These are phyloP conservation scores for Dipus sagitta DNA, from an alignment of 2,797 vertebrate genomes.

Conservation along the genomic window DNA sequence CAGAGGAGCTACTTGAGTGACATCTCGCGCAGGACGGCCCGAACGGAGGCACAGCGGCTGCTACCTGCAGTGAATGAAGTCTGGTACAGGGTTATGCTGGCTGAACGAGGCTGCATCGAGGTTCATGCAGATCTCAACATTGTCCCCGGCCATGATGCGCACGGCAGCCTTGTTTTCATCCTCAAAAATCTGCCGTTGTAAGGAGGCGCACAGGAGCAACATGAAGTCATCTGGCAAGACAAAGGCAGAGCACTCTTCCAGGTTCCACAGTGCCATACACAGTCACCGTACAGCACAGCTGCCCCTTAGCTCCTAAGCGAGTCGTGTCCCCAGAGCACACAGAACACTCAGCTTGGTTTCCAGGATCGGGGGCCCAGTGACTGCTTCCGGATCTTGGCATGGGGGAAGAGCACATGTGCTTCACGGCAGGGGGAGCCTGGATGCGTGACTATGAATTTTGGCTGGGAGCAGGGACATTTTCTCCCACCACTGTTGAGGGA, in stretches of 20 bases:
- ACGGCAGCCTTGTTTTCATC: constrained; percentile 98
- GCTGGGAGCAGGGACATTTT: too few relatives aligned
- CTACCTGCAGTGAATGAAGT: constrained; percentile 99
- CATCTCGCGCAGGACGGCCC: too few relatives aligned
- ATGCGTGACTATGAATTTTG: neutral
- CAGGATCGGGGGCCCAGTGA: neutral
- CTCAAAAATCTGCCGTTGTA: constrained; percentile 97
- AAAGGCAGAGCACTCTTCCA: neutral
- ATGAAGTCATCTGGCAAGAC: constrained; percentile 95
- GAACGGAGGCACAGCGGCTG: accelerated
- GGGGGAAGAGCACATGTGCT: neutral
- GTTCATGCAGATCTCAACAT: constrained; percentile 98
- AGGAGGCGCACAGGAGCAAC: constrained; percentile 96
- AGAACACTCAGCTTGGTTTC: neutral
- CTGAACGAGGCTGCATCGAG: constrained; percentile 97
- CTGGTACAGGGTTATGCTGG: constrained; percentile 97
- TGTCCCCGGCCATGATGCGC: constrained; percentile 97
- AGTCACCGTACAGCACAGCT: accelerated
- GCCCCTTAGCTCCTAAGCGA: neutral
- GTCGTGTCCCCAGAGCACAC: neutral
- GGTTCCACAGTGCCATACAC: neutral
- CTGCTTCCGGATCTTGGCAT: neutral
- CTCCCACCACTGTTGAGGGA: neutral
- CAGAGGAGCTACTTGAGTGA: too few relatives aligned
- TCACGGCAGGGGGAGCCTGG: neutral